Evolutionary conservation across 2,113 vertebrate species (phyloP).

Genomic region (Odontesthes bonariensis): DNA sequence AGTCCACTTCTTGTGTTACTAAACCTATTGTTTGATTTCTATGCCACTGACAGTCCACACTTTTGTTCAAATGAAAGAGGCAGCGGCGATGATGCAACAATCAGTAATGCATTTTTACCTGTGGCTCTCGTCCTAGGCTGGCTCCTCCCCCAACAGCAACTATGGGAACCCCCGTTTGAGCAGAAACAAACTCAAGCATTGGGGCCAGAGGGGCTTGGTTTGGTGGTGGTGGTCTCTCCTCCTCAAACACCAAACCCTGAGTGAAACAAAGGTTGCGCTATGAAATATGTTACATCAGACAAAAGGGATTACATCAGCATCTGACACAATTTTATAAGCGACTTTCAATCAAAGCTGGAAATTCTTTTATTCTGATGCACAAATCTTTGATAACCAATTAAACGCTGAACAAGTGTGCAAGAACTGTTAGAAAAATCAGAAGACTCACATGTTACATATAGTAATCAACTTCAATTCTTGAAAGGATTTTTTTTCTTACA

Average conservation of each 20-base stretch:
- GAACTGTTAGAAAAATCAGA: slow-evolving; percentile 1
- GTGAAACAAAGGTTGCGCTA: background rate
- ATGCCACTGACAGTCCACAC: background rate
- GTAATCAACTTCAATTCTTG: too few relatives aligned
- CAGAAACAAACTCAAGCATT: slow-evolving; percentile 95
- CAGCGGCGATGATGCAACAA: slow-evolving; percentile 33
- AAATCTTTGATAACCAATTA: background rate
- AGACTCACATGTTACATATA: background rate
- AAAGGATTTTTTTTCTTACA: too few relatives aligned
- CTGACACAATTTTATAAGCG: slow-evolving; percentile 8
- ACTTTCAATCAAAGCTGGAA: background rate
- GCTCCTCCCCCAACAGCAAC: slow-evolving; percentile 92
- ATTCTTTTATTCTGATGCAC: background rate
- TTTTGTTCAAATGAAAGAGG: slow-evolving; percentile 18
- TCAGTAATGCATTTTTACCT: slow-evolving; percentile 79
- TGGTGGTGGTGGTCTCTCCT: slow-evolving; percentile 85
- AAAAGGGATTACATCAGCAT: slow-evolving; percentile 11
- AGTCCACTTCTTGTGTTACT: background rate
- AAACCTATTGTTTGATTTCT: background rate
- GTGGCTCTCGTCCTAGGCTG: slow-evolving; percentile 91
- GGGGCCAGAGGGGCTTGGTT: slow-evolving; percentile 89
- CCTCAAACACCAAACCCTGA: slow-evolving; percentile 95
- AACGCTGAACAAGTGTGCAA: background rate
- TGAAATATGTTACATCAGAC: background rate
- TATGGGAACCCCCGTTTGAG: slow-evolving; percentile 94